phyloP scores from a whole-genome alignment of 2,113 vertebrate species.

The Corydoras maculifer region DNA sequence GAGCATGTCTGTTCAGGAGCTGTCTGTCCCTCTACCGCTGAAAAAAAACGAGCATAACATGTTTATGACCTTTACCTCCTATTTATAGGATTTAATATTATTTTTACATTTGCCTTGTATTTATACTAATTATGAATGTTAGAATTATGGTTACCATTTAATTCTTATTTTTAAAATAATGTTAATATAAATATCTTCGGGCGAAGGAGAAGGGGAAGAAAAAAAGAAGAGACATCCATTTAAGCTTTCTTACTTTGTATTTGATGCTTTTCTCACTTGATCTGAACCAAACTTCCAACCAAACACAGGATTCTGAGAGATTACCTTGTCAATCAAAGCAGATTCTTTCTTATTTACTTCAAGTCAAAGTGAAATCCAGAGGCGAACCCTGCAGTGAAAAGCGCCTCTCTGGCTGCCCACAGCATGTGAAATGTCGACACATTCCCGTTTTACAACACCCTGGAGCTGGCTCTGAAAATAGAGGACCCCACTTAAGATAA shows the following conservation, averaged over 20 bases:
- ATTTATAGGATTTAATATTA: not conserved
- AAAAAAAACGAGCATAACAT: not conserved
- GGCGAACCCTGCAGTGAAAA: conserved; percentile 18
- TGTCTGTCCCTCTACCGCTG: conserved; percentile 5
- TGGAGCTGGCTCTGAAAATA: conserved; percentile 50
- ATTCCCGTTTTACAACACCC: conserved; percentile 45
- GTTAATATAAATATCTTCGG: not conserved
- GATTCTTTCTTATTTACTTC: conserved; percentile 18
- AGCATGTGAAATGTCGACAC: conserved; percentile 42
- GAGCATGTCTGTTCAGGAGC: conserved; percentile 24
- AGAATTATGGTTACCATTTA: too few relatives aligned
- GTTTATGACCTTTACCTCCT: not conserved
- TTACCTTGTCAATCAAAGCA: conserved; percentile 5
- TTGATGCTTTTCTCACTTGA: too few relatives aligned
- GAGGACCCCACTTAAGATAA: conserved; percentile 48
- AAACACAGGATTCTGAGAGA: conserved; percentile 3
- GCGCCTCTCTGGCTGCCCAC: conserved; percentile 12
- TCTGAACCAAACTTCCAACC: not conserved
- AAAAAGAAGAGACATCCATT: too few relatives aligned
- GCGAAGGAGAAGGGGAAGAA: too few relatives aligned
- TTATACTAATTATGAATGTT: too few relatives aligned
- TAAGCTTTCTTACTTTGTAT: too few relatives aligned
- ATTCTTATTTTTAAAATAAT: not conserved
- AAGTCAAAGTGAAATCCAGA: conserved; percentile 16
- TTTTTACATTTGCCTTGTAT: too few relatives aligned